Conservation (phyloP, 1,140 invertebrate genomes). For the Zeugodacus cucurbitae region DNA sequence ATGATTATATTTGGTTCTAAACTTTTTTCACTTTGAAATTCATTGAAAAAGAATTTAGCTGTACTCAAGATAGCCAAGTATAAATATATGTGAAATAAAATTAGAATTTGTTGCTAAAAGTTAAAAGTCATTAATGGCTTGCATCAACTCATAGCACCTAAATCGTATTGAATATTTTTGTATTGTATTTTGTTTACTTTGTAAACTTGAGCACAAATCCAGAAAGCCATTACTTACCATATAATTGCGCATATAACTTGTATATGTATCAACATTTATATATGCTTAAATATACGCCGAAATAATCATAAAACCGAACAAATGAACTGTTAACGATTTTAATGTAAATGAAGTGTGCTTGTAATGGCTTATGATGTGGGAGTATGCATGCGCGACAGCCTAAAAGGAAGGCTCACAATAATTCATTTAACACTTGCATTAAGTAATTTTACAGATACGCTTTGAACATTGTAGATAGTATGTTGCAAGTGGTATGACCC, state of each 20-base stretch:
- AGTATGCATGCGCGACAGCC: background rate
- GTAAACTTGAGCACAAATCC: background rate
- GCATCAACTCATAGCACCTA: too few species aligned
- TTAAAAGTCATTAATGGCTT: too few species aligned
- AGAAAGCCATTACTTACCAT: background rate
- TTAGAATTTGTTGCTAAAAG: too few species aligned
- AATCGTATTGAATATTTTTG: background rate
- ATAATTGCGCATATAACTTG: background rate
- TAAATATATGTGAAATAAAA: too few species aligned
- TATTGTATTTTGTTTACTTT: background rate
- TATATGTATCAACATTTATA: background rate
- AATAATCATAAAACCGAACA: background rate
- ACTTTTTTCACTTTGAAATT: background rate
- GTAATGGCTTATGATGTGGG: background rate
- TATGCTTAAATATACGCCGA: background rate
- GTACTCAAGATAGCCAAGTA: background rate
- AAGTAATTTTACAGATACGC: slow-evolving; percentile 11
- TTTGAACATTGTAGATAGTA: background rate
- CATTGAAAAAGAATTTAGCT: background rate
- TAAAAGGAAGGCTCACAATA: background rate
- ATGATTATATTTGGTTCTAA: background rate
- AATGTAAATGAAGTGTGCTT: background rate
- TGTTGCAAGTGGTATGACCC: background rate
- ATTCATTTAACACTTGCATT: slow-evolving; percentile 20
- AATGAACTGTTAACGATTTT: background rate